A percentile compares a stretch with the other conserved stretches of the same genome.
These are phyloP conservation scores for Chaetophractus vellerosus DNA, from an alignment of 2,797 vertebrate genomes.

Conservation along the genomic window DNA sequence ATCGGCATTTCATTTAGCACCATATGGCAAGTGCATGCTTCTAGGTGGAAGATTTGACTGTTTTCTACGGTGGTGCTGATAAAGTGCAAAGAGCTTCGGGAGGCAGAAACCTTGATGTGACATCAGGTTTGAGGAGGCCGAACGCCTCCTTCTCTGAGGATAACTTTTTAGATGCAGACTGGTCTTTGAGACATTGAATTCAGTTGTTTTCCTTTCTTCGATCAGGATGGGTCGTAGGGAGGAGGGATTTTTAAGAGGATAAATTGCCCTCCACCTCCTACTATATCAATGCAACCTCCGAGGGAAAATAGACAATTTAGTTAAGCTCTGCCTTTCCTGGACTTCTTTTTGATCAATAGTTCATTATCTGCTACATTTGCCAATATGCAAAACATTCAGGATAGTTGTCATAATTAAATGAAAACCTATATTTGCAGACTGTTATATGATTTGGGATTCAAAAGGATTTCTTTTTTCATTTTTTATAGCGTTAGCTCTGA, in stretches of 20 bases:
- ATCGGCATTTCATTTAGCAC: neutral
- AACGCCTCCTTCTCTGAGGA: neutral
- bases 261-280: neutral
- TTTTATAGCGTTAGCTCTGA: neutral
- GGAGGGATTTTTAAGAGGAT: neutral
- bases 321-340: slow-evolving; percentile 68
- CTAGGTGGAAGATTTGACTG: neutral
- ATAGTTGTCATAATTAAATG: slow-evolving; percentile 33
- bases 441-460: slow-evolving; percentile 43
- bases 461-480: slow-evolving; percentile 21
- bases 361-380: slow-evolving; percentile 75
- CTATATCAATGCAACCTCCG: slow-evolving; percentile 12
- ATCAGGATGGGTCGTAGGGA: neutral
- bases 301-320: slow-evolving; percentile 16
- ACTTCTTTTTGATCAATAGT: slow-evolving; percentile 65
- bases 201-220: neutral
- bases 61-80: neutral
- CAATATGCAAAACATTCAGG: slow-evolving; percentile 69
- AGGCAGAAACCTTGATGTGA: neutral
- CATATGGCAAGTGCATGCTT: neutral
- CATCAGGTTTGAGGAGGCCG: neutral
- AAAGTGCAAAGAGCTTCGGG: slow-evolving; percentile 34
- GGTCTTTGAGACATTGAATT: neutral
- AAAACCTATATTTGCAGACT: slow-evolving; percentile 21
- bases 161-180: neutral